Evolutionary conservation across 2,113 vertebrate genomes (phyloP).

Genomic region (Sterna hirundo): DNA sequence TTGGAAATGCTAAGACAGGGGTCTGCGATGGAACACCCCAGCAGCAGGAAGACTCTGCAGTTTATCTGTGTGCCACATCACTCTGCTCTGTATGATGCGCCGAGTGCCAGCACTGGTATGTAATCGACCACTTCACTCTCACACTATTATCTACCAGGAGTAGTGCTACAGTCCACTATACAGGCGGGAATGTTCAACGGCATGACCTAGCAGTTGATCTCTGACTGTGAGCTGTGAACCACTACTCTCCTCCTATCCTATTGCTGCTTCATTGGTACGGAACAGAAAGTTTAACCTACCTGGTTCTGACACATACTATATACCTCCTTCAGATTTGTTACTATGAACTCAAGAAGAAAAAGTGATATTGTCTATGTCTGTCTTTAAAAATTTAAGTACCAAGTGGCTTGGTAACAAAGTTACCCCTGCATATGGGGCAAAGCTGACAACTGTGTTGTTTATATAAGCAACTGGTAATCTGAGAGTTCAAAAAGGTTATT

Average conservation of each 20-base stretch:
- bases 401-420: rapidly evolving
- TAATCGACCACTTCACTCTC: background rate
- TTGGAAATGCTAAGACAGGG: background rate
- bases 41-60: background rate
- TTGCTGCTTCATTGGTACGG: background rate
- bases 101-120: background rate
- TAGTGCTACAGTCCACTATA: background rate
- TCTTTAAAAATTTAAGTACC: background rate
- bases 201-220: background rate
- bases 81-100: background rate
- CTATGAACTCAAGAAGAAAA: background rate
- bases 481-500: no score
- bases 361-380: background rate
- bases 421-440: rapidly evolving
- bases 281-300: background rate
- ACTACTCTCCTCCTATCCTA: background rate
- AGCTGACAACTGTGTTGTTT: rapidly evolving
- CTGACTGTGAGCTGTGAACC: rapidly evolving
- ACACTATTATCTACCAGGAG: background rate
- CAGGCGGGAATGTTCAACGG: background rate
- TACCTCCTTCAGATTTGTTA: background rate
- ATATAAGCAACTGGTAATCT: background rate
- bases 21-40: background rate
- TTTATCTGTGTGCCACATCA: background rate
- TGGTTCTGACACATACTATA: background rate